Conservation (phyloP, 2,888 invertebrate genomes). For the Limnephilus lunatus region DNA sequence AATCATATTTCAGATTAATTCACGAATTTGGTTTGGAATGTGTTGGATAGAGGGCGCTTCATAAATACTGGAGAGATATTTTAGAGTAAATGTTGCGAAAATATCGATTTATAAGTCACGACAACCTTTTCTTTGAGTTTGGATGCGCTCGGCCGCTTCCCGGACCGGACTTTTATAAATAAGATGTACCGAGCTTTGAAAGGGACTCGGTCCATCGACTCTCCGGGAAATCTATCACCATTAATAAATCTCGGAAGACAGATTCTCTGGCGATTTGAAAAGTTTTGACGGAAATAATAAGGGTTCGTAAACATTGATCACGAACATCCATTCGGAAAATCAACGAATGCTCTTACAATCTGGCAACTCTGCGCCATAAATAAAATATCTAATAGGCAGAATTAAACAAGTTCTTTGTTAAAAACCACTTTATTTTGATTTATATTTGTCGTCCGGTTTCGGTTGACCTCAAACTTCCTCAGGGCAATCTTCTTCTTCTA, state of each 20-base stretch:
- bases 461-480: too few relatives aligned
- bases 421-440: too few relatives aligned
- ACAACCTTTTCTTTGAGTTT: conserved; percentile 27
- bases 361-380: not conserved
- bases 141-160: conserved; percentile 24
- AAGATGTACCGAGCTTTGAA: conserved; percentile 26
- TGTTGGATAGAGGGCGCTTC: not conserved
- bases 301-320: not conserved
- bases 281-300: conserved; percentile 12
- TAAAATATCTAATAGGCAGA: not conserved
- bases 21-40: not conserved
- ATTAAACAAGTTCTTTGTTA: too few relatives aligned
- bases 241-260: conserved; percentile 47
- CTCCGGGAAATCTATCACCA: conserved; percentile 31
- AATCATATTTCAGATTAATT: not conserved
- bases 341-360: not conserved
- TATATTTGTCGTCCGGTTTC: too few relatives aligned
- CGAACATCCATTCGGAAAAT: not conserved
- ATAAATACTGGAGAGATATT: conserved; percentile 33
- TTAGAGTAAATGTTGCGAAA: conserved; percentile 34
- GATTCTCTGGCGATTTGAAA: conserved; percentile 17
- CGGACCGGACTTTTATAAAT: conserved; percentile 18
- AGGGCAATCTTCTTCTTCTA: too few relatives aligned
- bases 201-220: conserved; percentile 8
- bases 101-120: conserved; percentile 29